These are phyloP conservation scores for Coreoperca whiteheadi DNA, from an alignment of 2,113 vertebrate species.

Conservation along the genomic window DNA sequence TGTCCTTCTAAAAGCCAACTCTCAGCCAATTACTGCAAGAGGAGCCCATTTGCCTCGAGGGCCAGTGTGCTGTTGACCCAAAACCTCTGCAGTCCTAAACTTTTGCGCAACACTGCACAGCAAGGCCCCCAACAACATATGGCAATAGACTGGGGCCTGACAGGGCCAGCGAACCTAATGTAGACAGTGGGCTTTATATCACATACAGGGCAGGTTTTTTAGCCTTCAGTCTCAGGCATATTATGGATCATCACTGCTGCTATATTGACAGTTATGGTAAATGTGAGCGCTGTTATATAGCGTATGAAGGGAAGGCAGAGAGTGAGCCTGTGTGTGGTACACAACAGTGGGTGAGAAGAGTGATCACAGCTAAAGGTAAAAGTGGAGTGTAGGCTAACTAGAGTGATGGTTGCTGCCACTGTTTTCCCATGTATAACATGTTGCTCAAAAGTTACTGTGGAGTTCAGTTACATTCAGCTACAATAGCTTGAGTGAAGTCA, in stretches of 20 bases:
- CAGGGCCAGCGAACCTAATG: neutral
- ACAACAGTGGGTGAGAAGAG: neutral
- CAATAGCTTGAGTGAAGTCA: neutral
- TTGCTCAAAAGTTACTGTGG: neutral
- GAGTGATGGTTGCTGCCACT: neutral
- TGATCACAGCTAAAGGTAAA: neutral
- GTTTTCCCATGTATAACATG: neutral
- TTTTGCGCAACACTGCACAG: neutral
- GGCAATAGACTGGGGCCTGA: too few species aligned
- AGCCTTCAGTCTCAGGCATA: neutral
- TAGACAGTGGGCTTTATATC: neutral
- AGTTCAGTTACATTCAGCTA: neutral
- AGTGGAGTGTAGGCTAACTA: too few species aligned
- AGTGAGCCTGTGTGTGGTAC: neutral
- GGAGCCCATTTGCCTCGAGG: slow-evolving; percentile 23
- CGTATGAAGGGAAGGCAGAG: neutral
- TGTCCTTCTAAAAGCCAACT: slow-evolving; percentile 52
- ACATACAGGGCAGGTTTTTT: neutral
- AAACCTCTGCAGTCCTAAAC: slow-evolving; percentile 17
- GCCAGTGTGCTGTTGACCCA: neutral
- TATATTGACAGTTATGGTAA: neutral
- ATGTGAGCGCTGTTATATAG: neutral
- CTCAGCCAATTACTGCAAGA: slow-evolving; percentile 42
- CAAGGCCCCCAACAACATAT: neutral
- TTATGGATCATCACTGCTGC: neutral